phyloP scores from a whole-genome alignment of 2,888 invertebrate species.

The Archips crataeganus region DNA sequence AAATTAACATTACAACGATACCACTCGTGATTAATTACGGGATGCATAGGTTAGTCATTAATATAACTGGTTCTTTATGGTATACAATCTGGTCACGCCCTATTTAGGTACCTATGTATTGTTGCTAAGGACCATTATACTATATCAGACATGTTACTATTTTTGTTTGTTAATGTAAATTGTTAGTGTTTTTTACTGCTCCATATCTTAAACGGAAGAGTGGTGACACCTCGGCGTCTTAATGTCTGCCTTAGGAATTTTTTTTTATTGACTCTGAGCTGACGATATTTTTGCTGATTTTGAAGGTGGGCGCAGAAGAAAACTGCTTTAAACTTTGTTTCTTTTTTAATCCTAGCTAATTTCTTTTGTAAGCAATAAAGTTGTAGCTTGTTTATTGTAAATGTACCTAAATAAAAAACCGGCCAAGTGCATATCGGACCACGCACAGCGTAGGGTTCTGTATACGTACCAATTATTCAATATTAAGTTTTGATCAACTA shows the following conservation, averaged over 20 bases:
- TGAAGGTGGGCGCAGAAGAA: neutral
- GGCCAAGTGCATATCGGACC: too few species aligned
- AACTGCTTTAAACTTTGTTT: neutral
- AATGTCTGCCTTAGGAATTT: neutral
- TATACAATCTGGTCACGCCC: slow-evolving; percentile 24
- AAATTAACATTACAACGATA: slow-evolving; percentile 29
- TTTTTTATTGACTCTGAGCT: neutral
- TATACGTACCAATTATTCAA: too few species aligned
- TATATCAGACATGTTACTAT: neutral
- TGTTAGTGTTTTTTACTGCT: neutral
- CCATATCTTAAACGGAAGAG: neutral
- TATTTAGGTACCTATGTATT: slow-evolving; percentile 25
- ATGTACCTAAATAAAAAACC: too few species aligned
- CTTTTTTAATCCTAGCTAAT: too few species aligned
- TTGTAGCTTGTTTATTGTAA: too few species aligned
- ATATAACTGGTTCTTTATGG: slow-evolving; percentile 30
- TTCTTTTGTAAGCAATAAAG: too few species aligned
- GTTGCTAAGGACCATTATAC: slow-evolving; percentile 27
- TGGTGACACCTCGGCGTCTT: neutral
- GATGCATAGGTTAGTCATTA: slow-evolving; percentile 40
- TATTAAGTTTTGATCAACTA: too few species aligned
- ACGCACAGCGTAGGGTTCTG: too few species aligned
- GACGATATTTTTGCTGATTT: neutral
- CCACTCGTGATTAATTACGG: slow-evolving; percentile 35
- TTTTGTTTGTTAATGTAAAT: neutral